Conservation (phyloP, 2,888 invertebrate genomes). For the Drosophila anomalata region DNA sequence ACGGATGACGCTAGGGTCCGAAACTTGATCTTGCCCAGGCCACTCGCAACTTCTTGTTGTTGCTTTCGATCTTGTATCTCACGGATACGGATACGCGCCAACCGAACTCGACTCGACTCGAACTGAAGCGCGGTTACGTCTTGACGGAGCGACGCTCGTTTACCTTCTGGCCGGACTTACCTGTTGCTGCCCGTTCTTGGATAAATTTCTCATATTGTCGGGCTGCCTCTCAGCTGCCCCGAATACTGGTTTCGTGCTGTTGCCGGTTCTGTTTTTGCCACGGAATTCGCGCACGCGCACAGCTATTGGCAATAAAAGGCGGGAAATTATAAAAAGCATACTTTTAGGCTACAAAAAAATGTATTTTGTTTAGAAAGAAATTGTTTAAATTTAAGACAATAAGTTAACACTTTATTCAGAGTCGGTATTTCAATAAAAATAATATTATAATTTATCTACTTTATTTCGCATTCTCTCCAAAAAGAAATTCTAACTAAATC, state of each 20-base stretch:
- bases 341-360: slow-evolving; percentile 29
- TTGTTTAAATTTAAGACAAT: background rate
- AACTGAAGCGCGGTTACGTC: slow-evolving; percentile 68
- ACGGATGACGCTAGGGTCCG: slow-evolving; percentile 67
- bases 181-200: slow-evolving; percentile 60
- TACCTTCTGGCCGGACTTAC: slow-evolving; percentile 74
- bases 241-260: slow-evolving; percentile 71
- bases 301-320: slow-evolving; percentile 57
- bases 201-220: slow-evolving; percentile 40
- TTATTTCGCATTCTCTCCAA: background rate
- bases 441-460: background rate
- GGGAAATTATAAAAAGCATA: background rate
- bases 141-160: slow-evolving; percentile 76
- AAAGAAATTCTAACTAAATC: slow-evolving; percentile 9
- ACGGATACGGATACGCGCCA: slow-evolving; percentile 10
- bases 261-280: slow-evolving; percentile 77
- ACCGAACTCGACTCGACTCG: slow-evolving; percentile 28
- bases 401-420: background rate
- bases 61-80: slow-evolving; percentile 33
- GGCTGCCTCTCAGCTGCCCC: slow-evolving; percentile 22
- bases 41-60: slow-evolving; percentile 43
- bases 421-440: background rate
- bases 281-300: slow-evolving; percentile 71
- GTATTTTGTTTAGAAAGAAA: background rate
- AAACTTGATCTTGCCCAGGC: slow-evolving; percentile 79